Percentiles rank a stretch among this genome's conserved stretches.
Conservation (phyloP, 2,113 vertebrate species). For the Myiopsitta monachus region DNA sequence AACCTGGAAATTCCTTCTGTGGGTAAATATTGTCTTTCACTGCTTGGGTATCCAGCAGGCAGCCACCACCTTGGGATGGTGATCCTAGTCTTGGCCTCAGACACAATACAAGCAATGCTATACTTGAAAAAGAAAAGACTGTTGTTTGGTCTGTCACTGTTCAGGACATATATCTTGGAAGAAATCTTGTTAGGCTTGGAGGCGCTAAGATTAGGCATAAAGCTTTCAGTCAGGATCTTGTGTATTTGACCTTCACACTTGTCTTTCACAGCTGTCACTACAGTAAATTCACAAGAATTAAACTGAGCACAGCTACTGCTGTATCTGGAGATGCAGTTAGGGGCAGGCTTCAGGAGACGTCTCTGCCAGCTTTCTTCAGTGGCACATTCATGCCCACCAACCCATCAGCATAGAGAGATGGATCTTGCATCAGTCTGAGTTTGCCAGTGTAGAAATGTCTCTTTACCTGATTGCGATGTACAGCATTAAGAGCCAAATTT, state of each 20-base stretch:
- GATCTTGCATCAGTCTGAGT: neutral
- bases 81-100: neutral
- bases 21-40: rapidly evolving
- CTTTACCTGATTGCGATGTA: neutral
- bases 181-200: neutral
- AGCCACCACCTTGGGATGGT: neutral
- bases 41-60: neutral
- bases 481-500: no score
- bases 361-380: neutral
- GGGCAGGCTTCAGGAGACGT: neutral
- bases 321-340: neutral
- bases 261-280: neutral
- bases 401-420: neutral
- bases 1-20: neutral
- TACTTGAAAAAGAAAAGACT: neutral
- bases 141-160: neutral
- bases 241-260: neutral
- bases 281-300: neutral
- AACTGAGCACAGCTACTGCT: rapidly evolving
- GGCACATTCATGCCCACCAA: neutral
- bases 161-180: neutral
- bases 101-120: neutral
- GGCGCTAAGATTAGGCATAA: neutral
- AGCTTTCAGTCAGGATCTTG: neutral
- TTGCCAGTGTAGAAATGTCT: rapidly evolving